phyloP scores from a whole-genome alignment of 1,140 invertebrate species.

The Caenorhabditis elegans region DNA sequence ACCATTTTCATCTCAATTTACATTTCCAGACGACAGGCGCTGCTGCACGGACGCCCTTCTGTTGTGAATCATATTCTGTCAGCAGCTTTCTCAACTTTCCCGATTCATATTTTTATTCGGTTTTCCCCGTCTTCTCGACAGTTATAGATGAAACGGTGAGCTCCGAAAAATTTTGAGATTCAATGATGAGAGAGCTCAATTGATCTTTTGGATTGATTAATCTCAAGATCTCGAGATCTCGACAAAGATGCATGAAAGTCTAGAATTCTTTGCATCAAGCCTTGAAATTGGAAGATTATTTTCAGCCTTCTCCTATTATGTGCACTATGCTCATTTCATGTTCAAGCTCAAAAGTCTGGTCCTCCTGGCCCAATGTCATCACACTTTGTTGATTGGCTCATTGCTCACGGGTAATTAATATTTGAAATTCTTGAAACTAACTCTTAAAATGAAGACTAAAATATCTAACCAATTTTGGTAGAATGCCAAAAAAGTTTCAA shows the following conservation, averaged over 20 bases:
- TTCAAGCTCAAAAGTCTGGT: slow-evolving; percentile 32
- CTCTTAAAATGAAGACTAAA: too few species aligned
- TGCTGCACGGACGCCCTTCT: not conserved
- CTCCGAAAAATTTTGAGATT: too few species aligned
- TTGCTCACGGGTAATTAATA: slow-evolving; percentile 63
- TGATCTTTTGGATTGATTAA: too few species aligned
- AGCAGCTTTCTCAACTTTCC: not conserved
- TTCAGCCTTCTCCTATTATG: not conserved
- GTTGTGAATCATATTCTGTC: not conserved
- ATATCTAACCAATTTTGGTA: too few species aligned
- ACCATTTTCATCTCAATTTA: slow-evolving; percentile 22
- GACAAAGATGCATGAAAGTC: too few species aligned
- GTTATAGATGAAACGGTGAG: too few species aligned
- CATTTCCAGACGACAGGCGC: slow-evolving; percentile 22
- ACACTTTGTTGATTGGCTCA: slow-evolving; percentile 65
- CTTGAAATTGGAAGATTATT: not conserved
- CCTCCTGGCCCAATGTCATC: slow-evolving; percentile 43
- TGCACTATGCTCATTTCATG: not conserved
- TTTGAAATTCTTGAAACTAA: too few species aligned
- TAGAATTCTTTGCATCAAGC: too few species aligned
- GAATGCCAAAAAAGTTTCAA: too few species aligned
- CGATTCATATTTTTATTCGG: not conserved
- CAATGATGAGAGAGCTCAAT: too few species aligned
- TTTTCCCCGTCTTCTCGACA: not conserved
- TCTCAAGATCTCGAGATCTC: too few species aligned